Percentiles rank a stretch among this genome's conserved stretches.
Evolutionary conservation across 2,888 invertebrate genomes (phyloP).

Genomic region (Eupithecia pulchellata): DNA sequence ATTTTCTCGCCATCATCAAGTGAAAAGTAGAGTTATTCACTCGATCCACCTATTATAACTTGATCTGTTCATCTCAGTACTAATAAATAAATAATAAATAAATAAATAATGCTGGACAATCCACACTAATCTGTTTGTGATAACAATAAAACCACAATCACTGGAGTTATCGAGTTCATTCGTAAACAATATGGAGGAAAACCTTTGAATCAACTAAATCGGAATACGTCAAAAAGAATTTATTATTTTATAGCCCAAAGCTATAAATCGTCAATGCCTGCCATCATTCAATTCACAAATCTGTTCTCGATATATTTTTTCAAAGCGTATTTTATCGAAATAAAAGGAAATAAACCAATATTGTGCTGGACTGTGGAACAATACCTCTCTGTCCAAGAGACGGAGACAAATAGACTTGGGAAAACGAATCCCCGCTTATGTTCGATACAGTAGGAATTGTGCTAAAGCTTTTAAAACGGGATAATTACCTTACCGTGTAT

Average conservation of each 20-base stretch:
- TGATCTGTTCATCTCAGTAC: no score
- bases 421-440: conserved; percentile 22
- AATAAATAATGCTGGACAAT: no score
- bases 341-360: conserved; percentile 61
- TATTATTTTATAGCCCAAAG: conserved; percentile 11
- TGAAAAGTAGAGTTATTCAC: no score
- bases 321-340: conserved; percentile 64
- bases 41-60: no score
- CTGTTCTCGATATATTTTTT: conserved; percentile 57
- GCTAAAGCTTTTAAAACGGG: neutral
- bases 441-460: conserved; percentile 11
- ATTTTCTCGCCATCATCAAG: no score
- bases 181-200: neutral
- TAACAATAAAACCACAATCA: neutral
- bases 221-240: neutral
- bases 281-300: conserved; percentile 41
- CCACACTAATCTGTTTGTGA: neutral
- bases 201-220: conserved; percentile 4
- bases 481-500: neutral
- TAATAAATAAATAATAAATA: no score
- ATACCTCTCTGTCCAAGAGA: conserved; percentile 74
- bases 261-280: conserved; percentile 16
- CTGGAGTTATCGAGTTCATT: neutral
- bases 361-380: conserved; percentile 72
- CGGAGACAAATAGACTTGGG: conserved; percentile 71